A percentile compares a stretch with the other conserved stretches of the same genome.
Evolutionary conservation across 2,888 invertebrate species (phyloP).

Genomic region (Calliopum simillimum): DNA sequence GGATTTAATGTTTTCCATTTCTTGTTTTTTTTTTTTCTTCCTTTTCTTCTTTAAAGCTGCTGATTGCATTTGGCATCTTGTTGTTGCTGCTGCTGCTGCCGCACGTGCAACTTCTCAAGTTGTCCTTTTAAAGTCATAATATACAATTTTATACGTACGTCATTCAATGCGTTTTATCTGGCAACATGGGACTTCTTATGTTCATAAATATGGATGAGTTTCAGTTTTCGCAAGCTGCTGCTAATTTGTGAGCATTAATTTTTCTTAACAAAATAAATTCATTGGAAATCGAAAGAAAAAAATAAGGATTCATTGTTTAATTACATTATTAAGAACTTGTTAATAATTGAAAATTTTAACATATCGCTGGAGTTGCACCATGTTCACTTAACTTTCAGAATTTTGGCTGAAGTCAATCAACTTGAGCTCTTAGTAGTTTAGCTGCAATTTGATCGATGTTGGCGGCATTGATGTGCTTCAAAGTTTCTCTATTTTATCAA

Average conservation of each 20-base stretch:
- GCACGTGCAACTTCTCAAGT: conserved; percentile 42
- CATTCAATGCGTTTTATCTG: background rate
- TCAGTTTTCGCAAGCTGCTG: conserved; percentile 21
- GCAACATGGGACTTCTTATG: background rate
- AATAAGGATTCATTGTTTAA: background rate
- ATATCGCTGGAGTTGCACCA: no score
- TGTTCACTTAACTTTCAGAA: no score
- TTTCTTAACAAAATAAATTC: background rate
- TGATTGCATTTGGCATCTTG: conserved; percentile 12
- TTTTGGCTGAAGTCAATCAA: no score
- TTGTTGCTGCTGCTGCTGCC: conserved; percentile 22
- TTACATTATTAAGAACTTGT: background rate
- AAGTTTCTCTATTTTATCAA: no score
- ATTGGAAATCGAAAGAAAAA: background rate
- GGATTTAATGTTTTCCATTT: background rate
- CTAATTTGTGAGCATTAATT: conserved; percentile 41
- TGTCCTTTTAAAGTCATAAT: conserved; percentile 23
- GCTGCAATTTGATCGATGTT: no score
- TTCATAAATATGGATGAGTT: conserved; percentile 30
- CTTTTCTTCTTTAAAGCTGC: conserved; percentile 15
- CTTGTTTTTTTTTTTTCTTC: background rate
- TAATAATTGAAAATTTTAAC: no score
- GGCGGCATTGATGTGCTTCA: no score
- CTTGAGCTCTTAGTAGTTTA: no score
- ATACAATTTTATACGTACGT: conserved; percentile 27